A percentile compares a stretch with the other conserved stretches of the same genome.
phyloP scores from a whole-genome alignment of 2,888 invertebrate species.

The Sarcophaga carnaria region DNA sequence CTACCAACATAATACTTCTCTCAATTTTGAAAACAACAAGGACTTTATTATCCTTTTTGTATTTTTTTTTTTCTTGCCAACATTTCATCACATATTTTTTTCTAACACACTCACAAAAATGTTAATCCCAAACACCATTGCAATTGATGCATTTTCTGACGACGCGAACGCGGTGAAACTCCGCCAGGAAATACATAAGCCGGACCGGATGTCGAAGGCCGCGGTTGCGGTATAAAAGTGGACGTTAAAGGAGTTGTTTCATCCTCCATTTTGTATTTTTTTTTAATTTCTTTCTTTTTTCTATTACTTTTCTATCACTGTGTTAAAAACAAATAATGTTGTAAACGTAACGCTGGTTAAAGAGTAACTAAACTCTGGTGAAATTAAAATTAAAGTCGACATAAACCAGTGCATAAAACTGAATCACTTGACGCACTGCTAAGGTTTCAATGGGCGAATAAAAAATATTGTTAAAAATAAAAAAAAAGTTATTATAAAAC shows the following conservation, averaged over 20 bases:
- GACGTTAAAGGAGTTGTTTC: conserved; percentile 83
- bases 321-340: conserved; percentile 28
- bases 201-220: conserved; percentile 78
- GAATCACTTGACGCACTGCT: conserved; percentile 55
- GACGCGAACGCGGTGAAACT: conserved; percentile 81
- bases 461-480: neutral
- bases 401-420: conserved; percentile 57
- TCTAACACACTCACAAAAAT: conserved; percentile 85
- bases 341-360: conserved; percentile 36
- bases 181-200: conserved; percentile 83
- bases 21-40: neutral
- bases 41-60: neutral
- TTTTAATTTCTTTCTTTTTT: neutral
- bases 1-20: neutral
- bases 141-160: conserved; percentile 83
- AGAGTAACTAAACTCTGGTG: conserved; percentile 62
- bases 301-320: neutral
- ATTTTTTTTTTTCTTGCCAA: conserved; percentile 13
- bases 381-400: conserved; percentile 48
- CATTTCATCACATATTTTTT: conserved; percentile 1
- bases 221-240: conserved; percentile 75
- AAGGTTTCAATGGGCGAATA: conserved; percentile 56
- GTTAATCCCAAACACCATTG: conserved; percentile 88
- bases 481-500: conserved; percentile 37
- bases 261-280: conserved; percentile 76